Evolutionary conservation across 1,140 invertebrate genomes (phyloP).

Genomic region (Pomacea maculata): DNA sequence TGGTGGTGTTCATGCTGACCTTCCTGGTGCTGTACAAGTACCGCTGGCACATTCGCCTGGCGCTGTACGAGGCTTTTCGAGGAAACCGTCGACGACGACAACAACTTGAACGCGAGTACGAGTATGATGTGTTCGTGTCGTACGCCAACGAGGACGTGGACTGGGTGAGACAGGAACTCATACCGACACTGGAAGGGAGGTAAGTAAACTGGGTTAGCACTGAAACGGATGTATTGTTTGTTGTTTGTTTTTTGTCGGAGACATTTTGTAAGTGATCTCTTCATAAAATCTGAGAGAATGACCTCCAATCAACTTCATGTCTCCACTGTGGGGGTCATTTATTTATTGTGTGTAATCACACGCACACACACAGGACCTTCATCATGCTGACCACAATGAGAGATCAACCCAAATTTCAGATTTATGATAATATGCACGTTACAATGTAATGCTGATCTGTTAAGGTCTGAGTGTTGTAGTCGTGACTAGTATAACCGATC

Average conservation of each 20-base stretch:
- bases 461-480: no score
- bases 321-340: no score
- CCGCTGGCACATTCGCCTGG: constrained; percentile 17
- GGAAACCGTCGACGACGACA: not conserved
- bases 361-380: not conserved
- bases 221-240: no score
- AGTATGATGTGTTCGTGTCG: constrained; percentile 2
- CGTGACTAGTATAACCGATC: no score
- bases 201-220: no score
- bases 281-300: no score
- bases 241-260: not conserved
- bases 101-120: no score
- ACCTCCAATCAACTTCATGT: no score
- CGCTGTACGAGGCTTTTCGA: constrained; percentile 17
- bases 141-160: not conserved
- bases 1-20: not conserved
- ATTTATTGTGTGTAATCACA: no score
- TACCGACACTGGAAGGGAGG: not conserved
- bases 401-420: not conserved
- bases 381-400: not conserved
- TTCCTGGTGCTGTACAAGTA: not conserved
- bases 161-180: not conserved
- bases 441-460: not conserved
- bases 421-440: not conserved
- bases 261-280: no score